Evolutionary conservation across 1,140 invertebrate species (phyloP), one percentile per base, ranked within the genome.

Genomic region (Octopus bimaculoides): DNA sequence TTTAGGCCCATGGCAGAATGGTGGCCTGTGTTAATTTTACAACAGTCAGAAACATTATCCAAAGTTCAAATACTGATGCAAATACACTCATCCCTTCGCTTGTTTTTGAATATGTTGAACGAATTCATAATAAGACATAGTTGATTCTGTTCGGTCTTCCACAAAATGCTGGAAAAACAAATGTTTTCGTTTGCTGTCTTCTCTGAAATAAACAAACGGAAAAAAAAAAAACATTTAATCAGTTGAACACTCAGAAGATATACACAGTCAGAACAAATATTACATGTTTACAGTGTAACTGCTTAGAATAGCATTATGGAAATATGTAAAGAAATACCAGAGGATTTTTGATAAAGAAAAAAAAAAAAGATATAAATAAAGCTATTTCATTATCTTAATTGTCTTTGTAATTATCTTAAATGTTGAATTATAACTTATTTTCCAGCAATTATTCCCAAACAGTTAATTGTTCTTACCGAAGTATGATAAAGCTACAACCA

Each of bases 111-210:
- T 91, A 91, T 98, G 96, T 91, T 99, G 97, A 87, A 99, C 92
- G 91, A 99, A 99, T 93, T 99, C 98, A 90, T 97, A 96, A 90
- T 99, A 99, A 84, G 96, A 97, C 89, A 98, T 93, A 75, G 96
- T 94, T 81, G 94, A 95, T 90, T 99, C 97, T 82, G 95, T 94
- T 86, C 97, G 92, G 91, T 99, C 98, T 90, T 99, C 98, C 52
- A 98, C 92, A 84, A 99, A 92, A 83, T 94, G 93, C 83, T 98
- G 95, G 52, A 96, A 93, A 90, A 99, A 98, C 80, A 94, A 87
- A 69, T 92, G 92, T 82, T 95, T 92, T 75, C 93, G 92, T 80
- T 94, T 94, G 87, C 96, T 96, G 89, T 97, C 97, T 86, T 99
- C 97, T 88, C 97, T 92, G 86, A 17, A 83, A 87, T 79, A 73